Percentiles rank a stretch among this genome's conserved stretches.
phyloP scores from a whole-genome alignment of 2,797 vertebrate genomes.

The Capromys pilorides region DNA sequence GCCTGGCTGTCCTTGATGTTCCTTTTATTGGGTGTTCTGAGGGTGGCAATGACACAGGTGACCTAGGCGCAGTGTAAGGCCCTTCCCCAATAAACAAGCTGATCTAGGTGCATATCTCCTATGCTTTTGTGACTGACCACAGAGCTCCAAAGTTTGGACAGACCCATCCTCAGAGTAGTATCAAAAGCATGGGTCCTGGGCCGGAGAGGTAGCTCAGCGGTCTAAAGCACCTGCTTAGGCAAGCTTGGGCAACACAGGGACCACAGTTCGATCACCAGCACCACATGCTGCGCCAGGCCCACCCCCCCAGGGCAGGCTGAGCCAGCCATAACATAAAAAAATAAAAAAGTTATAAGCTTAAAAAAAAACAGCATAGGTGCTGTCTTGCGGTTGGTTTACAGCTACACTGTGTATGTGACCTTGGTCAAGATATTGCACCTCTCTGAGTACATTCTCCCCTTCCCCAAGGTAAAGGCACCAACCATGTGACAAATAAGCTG shows the following conservation, averaged over 20 bases:
- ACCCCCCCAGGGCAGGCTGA: no score
- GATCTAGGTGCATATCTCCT: neutral
- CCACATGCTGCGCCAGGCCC: no score
- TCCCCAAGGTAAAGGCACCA: neutral
- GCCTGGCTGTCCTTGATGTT: neutral
- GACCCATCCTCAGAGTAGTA: neutral
- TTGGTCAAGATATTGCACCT: neutral
- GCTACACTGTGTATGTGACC: neutral
- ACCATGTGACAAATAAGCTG: neutral
- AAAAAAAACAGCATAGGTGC: neutral
- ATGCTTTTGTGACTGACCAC: neutral
- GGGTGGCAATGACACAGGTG: neutral
- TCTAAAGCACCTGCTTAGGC: no score
- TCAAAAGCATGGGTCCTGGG: neutral
- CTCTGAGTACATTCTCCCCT: neutral
- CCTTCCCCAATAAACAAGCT: neutral
- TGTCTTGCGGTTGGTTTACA: neutral
- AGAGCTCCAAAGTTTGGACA: neutral
- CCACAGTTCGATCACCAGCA: no score
- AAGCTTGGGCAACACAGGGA: no score
- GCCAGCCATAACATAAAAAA: no score
- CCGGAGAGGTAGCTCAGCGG: no score
- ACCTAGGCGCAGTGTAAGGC: neutral
- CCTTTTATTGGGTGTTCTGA: neutral
- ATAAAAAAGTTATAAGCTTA: no score